Conservation (phyloP, 2,797 vertebrate species). For the Hozukius guyotensis region DNA sequence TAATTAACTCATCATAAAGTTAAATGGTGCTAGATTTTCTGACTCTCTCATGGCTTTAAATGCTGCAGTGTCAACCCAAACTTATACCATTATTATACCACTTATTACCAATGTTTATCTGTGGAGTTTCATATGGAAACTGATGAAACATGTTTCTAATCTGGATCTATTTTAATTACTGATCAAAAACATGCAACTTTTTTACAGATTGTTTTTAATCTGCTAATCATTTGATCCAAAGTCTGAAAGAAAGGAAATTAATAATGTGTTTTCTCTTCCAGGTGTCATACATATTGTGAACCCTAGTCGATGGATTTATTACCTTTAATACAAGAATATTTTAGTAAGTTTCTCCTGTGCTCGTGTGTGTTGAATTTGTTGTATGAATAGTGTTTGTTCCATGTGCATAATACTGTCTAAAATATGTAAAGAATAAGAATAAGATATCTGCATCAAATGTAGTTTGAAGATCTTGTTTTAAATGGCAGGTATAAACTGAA, state of each 20-base stretch:
- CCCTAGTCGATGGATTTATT: conserved; percentile 83
- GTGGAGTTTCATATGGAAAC: neutral
- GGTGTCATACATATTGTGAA: conserved; percentile 75
- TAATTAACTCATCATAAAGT: neutral
- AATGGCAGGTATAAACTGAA: neutral
- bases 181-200: neutral
- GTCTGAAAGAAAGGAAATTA: neutral
- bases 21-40: neutral
- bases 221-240: neutral
- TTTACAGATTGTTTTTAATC: neutral
- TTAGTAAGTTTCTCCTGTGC: conserved; percentile 75
- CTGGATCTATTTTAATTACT: neutral
- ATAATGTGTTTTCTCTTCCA: conserved; percentile 57
- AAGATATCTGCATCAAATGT: neutral
- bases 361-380: neutral
- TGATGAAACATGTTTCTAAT: neutral
- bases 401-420: neutral
- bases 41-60: neutral
- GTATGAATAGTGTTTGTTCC: neutral
- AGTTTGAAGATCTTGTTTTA: neutral
- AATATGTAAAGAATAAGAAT: neutral
- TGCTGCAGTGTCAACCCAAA: neutral
- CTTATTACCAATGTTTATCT: neutral
- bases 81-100: neutral
- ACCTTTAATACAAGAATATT: conserved; percentile 77